Evolutionary conservation across 2,797 vertebrate species (phyloP), one percentile per base, ranked within the genome.

Genomic region (Telmatherina bonti): DNA sequence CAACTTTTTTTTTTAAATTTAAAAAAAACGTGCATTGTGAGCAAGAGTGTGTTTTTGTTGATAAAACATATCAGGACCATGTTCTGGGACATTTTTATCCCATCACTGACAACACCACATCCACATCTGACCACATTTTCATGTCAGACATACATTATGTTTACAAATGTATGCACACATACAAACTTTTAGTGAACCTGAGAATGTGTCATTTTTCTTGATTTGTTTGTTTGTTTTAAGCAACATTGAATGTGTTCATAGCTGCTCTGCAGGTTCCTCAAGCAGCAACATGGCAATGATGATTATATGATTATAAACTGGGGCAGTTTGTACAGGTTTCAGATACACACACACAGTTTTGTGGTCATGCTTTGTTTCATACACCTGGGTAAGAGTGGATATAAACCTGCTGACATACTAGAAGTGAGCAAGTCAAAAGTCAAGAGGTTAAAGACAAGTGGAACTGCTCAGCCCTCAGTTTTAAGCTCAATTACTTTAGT

Each of bases 401-500:
- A 51, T 24, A 3, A 9, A 9, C 47, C 22, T 11, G 11, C 5
- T 41, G 7, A 36, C 53, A 59, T 59, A 76, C 72, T 33, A 26
- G 29, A 63, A 67, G 61, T 57, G 41, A 16, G 27, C 31, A 71
- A 68, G 62, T 85, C 66, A 76, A 38, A 52, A 72, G 66, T 47
- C 49, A 77, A 58, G 43, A 78, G 27, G 58, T 47, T 70, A 49
- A 74, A 63, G 56, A 75, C 1, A 18, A 76, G 33, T 35, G 36
- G 11, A 83, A 55, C 47, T 36, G 30, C 53, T 79, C 70, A 11
- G 49, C 59, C 58, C 52, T 74, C 70, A 51, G 31, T 83, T 87
- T 80, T 74, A 76, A 71, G 76, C 70, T 78, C 79, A 76, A 53
- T 82, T 84, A 72, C 69, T 67, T 82, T 77, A 72, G 65, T 81